These are phyloP conservation scores for Rhombomys opimus DNA, from an alignment of 2,113 vertebrate genomes.

Conservation along the genomic window DNA sequence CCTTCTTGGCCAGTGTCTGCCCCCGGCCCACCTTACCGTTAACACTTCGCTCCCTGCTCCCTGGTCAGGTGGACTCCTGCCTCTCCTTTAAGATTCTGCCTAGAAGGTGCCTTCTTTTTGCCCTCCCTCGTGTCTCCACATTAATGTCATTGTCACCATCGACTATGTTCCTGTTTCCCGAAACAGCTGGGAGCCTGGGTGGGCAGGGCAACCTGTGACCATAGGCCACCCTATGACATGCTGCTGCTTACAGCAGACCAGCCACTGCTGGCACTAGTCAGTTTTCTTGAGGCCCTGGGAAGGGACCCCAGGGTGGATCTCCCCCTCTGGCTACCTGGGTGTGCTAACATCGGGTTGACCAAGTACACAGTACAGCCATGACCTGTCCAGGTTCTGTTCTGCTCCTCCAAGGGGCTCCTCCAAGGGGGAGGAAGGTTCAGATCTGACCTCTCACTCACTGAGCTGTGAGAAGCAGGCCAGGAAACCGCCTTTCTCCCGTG, in stretches of 20 bases:
- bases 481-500: neutral
- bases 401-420: neutral
- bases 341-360: neutral
- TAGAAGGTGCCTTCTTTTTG: neutral
- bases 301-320: neutral
- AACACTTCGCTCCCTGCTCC: too few relatives aligned
- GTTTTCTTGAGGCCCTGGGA: too few relatives aligned
- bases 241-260: neutral
- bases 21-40: neutral
- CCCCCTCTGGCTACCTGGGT: neutral
- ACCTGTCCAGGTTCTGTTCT: neutral
- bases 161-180: neutral
- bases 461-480: neutral
- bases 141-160: too few relatives aligned
- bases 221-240: neutral
- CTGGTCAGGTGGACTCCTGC: neutral
- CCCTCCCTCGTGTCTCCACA: neutral
- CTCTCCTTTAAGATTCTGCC: neutral
- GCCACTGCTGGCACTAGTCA: fast-evolving
- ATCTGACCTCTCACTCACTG: neutral
- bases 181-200: neutral
- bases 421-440: neutral
- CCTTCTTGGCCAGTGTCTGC: neutral
- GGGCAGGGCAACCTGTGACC: neutral
- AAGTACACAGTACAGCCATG: neutral